Base-by-base conservation (phyloP, 1,140 invertebrate species). In the Adelges cooleyi region DNA sequence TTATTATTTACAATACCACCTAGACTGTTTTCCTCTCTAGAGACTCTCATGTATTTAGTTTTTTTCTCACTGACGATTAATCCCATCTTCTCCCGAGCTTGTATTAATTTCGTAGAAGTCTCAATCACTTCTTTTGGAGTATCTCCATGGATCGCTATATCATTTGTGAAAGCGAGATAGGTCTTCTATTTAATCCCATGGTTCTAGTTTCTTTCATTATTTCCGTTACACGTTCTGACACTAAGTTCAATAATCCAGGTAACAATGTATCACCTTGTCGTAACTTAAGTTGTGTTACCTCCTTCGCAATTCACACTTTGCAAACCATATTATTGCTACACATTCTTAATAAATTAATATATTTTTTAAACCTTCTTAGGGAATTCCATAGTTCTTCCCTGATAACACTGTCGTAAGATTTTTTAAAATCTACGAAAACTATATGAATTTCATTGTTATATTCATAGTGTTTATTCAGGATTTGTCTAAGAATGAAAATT, bases 401-500 rank as follows among this genome's bases (percentile, higher is more conserved):
- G 22, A 50, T 23, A 18, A 65, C 27, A 44, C 67, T 67, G 22
- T 67, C 48, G 29, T 67, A 65, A 17, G 59, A 46, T 67, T 67
- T 54, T 38, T 52, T 51, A 27, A 53, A 66, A 53, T 66, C 65
- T 38, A 66, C 33, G 25, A 66, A 66, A 25, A 42, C 10, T 3
- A 38, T 53, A 66, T 36, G 40, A 25, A 53, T 18, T 38, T 66
- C 33, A 27, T 48, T 38, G 23, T 65, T 23, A 25, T 46, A 65
- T 65, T 65, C 56, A 40, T 46, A 65, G 20, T 33, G 40, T 22
- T 66, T 65, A 10, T 49, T 17, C 17, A 54, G 5, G n/a, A 52
- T 51, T 62, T 68, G 52, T 51, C 42, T 67, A 15, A 68, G 8
- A 22, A 48, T 56, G 29, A 67, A 67, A 18, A 68, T 66, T 40